Base-by-base conservation (phyloP, 2,888 invertebrate species). In the Cephus pulcher region DNA sequence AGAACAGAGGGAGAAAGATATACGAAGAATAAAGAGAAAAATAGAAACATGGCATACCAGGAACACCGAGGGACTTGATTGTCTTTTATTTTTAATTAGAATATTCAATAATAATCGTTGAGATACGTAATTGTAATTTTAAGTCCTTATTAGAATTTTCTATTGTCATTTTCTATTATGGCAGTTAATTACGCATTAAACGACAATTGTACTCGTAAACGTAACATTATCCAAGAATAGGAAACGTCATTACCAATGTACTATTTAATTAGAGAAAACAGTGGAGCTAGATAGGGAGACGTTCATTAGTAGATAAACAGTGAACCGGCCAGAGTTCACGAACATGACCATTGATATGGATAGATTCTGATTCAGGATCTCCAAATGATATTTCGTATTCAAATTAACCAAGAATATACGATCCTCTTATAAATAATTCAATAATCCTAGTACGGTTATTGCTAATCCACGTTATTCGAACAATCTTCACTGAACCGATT, bases 361-460 rank as follows among this genome's bases (percentile, higher is more conserved):
- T 23, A 56, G 56, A 56, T 56, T 56, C 71, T 34, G 32, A 71
- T 71, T 33, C 12, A 15, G 71, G 33, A 34, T 32, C 15, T 34
- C 71, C 71, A 34, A 71, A 71, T 71, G 71, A 11, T 34, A 71
- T 71, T 71, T 71, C 71, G 32, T 1, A 71, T 71, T 71, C 71
- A 71, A 71, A 71, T 71, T 71, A 34, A 32, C 32, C 32, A 71
- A 71, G 71, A n/a, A 15, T 23, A 71, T 34, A 71, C 71, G 33
- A 23, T 34, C 1, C 70, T 33, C 32, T 15, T 34, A 71, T 71
- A 71, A 32, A 71, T 71, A 71, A 71, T 71, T 12, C 71, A 71
- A 71, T 23, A 34, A 71, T 11, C 32, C 32, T 32, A 15, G 33
- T 11, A 23, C 6, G 32, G 71, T 23, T 33, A 71, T 33, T 12